These are phyloP conservation scores for Paradoxurus hermaphroditus DNA, from an alignment of 2,113 vertebrate species.

Conservation along the genomic window DNA sequence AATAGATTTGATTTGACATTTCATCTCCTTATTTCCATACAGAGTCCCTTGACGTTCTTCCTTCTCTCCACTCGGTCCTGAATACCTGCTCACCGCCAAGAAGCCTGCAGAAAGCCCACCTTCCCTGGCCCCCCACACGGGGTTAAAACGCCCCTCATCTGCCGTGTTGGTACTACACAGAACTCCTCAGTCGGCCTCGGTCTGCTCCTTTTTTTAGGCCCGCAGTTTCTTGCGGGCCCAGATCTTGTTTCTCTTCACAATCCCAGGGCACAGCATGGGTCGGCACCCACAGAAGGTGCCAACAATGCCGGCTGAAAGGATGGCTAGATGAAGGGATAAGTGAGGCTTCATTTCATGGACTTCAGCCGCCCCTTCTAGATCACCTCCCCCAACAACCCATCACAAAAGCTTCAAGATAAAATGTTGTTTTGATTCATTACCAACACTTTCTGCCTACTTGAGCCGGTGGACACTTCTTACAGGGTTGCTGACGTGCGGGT, in stretches of 20 bases:
- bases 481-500: not conserved
- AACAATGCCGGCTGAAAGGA: fast-evolving
- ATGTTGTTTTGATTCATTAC: not conserved
- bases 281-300: too few relatives aligned
- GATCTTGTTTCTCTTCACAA: not conserved
- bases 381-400: not conserved
- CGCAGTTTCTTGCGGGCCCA: not conserved
- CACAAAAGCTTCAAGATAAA: not conserved
- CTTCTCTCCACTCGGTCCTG: not conserved
- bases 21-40: not conserved
- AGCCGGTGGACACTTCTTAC: not conserved
- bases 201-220: not conserved
- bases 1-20: not conserved
- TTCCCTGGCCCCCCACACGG: fast-evolving
- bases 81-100: not conserved
- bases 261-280: fast-evolving
- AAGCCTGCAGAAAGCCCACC: not conserved
- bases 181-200: not conserved
- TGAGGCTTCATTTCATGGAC: too few relatives aligned
- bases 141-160: not conserved
- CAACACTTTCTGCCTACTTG: not conserved
- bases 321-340: not conserved
- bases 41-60: not conserved
- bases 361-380: not conserved
- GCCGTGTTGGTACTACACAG: not conserved